Evolutionary conservation across 2,888 invertebrate species (phyloP).

Genomic region (Cephus runcator): DNA sequence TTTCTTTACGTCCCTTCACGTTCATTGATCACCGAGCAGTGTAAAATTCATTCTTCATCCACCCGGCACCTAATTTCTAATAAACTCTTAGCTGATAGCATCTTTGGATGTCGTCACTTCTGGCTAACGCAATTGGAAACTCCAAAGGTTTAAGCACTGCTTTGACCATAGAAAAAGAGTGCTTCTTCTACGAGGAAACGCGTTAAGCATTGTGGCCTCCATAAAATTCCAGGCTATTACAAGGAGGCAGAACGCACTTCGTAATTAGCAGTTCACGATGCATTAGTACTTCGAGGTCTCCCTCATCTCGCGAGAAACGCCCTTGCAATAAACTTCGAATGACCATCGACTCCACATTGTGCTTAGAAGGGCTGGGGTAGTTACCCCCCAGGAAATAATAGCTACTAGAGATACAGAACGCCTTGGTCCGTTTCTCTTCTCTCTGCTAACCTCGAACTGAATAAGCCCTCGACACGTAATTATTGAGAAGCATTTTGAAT

Average conservation of each 20-base stretch:
- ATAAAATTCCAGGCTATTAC: slow-evolving; percentile 57
- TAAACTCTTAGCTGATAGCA: background rate
- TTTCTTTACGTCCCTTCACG: background rate
- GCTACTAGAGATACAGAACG: background rate
- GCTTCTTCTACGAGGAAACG: slow-evolving; percentile 10
- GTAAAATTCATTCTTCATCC: background rate
- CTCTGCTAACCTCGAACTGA: background rate
- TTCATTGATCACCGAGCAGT: background rate
- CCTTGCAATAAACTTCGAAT: slow-evolving; percentile 58
- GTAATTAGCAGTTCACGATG: slow-evolving; percentile 63
- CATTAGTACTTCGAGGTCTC: slow-evolving; percentile 50
- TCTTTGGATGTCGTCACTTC: no score
- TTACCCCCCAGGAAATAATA: background rate
- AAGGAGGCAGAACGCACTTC: slow-evolving; percentile 49
- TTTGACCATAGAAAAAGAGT: background rate
- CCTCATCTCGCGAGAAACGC: slow-evolving; percentile 42
- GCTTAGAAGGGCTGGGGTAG: background rate
- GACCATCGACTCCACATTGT: slow-evolving; percentile 42
- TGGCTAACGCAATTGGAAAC: background rate
- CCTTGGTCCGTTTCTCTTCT: background rate
- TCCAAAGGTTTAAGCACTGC: background rate
- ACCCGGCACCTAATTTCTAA: background rate
- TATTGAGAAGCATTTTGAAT: background rate
- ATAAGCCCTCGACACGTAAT: background rate
- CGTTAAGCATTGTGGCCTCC: slow-evolving; percentile 32